phyloP scores from a whole-genome alignment of 2,113 vertebrate species.

The Phylloscopus whistleri region DNA sequence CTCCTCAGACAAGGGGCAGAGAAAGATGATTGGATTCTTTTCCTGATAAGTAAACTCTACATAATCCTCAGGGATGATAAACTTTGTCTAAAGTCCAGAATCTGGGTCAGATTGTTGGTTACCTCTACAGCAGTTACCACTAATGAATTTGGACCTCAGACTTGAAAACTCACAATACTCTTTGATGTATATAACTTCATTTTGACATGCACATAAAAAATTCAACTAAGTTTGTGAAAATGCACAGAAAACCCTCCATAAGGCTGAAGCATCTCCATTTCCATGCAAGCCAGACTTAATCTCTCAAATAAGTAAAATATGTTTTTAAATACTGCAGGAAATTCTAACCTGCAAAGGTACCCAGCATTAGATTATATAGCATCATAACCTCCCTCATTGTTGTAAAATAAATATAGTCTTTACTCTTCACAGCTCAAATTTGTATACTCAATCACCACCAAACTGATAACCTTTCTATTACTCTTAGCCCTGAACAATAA shows the following conservation, averaged over 20 bases:
- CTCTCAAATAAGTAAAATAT: not conserved
- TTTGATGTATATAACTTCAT: not conserved
- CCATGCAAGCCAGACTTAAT: not conserved
- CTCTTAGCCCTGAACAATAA: not conserved
- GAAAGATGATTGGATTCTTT: not conserved
- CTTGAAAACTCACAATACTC: not conserved
- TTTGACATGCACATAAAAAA: not conserved
- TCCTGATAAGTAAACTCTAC: constrained; percentile 29
- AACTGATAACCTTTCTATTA: not conserved
- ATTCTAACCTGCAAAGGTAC: not conserved
- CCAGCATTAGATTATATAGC: not conserved
- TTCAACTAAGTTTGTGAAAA: not conserved
- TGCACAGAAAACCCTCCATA: not conserved
- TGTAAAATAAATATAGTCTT: not conserved
- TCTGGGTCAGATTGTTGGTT: constrained; percentile 2
- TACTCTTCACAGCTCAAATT: not conserved
- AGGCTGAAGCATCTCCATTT: not conserved
- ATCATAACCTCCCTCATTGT: not conserved
- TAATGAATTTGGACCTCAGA: constrained; percentile 29
- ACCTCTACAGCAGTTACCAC: not conserved
- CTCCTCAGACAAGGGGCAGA: not conserved
- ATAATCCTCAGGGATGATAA: constrained; percentile 30
- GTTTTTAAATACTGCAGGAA: not conserved
- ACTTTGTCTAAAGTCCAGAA: constrained; percentile 55
- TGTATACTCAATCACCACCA: not conserved